phyloP scores from a whole-genome alignment of 2,888 invertebrate genomes.

The Steinernema hermaphroditum region DNA sequence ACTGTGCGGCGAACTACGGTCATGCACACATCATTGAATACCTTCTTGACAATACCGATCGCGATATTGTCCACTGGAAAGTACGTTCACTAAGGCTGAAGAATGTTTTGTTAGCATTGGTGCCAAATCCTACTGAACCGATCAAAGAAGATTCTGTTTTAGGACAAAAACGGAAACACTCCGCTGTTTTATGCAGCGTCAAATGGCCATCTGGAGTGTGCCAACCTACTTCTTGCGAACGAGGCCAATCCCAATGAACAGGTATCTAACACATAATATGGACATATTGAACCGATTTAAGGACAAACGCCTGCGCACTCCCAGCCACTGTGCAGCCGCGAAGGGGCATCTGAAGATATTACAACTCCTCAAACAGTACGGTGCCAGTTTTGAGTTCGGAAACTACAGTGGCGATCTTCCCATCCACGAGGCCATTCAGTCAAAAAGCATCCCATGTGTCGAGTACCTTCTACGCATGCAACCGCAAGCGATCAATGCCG shows the following conservation, averaged over 20 bases:
- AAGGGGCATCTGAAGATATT: slow-evolving; percentile 82
- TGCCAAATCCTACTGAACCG: not conserved
- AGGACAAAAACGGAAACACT: slow-evolving; percentile 89
- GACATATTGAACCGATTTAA: slow-evolving; percentile 36
- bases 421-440: slow-evolving; percentile 90
- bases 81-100: no score
- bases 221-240: slow-evolving; percentile 82
- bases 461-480: slow-evolving; percentile 21
- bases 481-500: slow-evolving; percentile 79
- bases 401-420: slow-evolving; percentile 93
- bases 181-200: slow-evolving; percentile 95
- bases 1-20: slow-evolving; percentile 94
- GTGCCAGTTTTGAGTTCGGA: slow-evolving; percentile 86
- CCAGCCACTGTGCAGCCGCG: slow-evolving; percentile 64
- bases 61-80: slow-evolving; percentile 38
- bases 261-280: slow-evolving; percentile 70
- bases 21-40: slow-evolving; percentile 72
- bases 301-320: slow-evolving; percentile 59
- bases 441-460: slow-evolving; percentile 65
- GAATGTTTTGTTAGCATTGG: no score
- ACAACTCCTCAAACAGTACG: slow-evolving; percentile 76
- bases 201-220: slow-evolving; percentile 90
- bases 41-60: slow-evolving; percentile 65
- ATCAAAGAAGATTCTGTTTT: not conserved
- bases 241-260: slow-evolving; percentile 87